Evolutionary conservation across 2,113 vertebrate genomes (phyloP).

Genomic region (Lontra canadensis): DNA sequence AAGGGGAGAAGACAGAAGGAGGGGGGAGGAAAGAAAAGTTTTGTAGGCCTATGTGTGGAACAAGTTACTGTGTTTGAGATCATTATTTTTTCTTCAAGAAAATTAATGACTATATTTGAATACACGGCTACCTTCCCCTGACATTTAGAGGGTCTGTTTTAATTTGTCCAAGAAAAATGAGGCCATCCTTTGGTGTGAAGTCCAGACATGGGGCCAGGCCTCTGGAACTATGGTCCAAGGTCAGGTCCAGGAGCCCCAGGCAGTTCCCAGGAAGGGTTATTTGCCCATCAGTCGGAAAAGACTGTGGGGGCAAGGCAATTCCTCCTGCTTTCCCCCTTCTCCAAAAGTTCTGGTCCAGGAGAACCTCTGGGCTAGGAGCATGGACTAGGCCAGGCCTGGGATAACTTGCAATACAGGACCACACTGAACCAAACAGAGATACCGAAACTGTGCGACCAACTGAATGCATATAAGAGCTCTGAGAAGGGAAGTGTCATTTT

Average conservation of each 20-base stretch:
- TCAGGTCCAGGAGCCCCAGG: not conserved
- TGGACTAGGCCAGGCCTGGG: not conserved
- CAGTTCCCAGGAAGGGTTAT: not conserved
- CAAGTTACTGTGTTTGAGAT: not conserved
- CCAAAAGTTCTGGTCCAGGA: not conserved
- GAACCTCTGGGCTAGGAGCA: not conserved
- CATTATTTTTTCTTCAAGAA: slow-evolving; percentile 25
- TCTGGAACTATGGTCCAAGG: not conserved
- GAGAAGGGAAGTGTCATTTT: not conserved
- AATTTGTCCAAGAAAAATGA: not conserved
- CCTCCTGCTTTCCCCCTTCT: not conserved
- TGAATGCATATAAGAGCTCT: not conserved
- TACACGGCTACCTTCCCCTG: not conserved
- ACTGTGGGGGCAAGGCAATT: not conserved
- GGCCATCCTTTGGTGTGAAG: not conserved
- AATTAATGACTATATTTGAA: slow-evolving; percentile 36
- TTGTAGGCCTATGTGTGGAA: not conserved
- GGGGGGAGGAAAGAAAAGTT: not conserved
- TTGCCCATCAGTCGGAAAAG: not conserved
- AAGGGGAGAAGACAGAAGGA: not conserved
- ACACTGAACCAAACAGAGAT: not conserved
- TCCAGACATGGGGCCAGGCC: not conserved
- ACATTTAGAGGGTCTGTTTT: not conserved
- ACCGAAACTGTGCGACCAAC: not conserved
- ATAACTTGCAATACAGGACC: not conserved